Conservation (phyloP, 2,888 invertebrate genomes). For the Plagodis pulveraria region DNA sequence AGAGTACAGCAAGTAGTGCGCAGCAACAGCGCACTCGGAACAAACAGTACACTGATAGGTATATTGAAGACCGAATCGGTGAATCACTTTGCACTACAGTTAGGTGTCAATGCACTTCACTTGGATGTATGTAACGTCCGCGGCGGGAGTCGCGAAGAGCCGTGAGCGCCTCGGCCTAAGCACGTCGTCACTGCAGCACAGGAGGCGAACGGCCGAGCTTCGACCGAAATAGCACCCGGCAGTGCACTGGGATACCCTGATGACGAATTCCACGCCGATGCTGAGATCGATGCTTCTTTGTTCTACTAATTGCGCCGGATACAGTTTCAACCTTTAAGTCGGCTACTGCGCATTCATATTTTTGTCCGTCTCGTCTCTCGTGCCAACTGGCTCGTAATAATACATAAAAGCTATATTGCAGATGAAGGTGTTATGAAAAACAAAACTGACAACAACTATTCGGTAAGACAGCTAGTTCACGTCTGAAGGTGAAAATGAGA, state of each 20-base stretch:
- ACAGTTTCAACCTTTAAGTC: constrained; percentile 38
- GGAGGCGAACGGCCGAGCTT: constrained; percentile 75
- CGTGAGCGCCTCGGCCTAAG: constrained; percentile 68
- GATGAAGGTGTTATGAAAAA: constrained; percentile 4
- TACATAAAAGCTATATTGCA: constrained; percentile 3
- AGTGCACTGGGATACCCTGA: constrained; percentile 75
- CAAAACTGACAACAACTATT: constrained; percentile 40
- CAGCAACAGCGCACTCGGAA: constrained; percentile 69
- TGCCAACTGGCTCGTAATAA: constrained; percentile 16
- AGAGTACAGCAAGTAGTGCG: constrained; percentile 50
- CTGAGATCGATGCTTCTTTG: constrained; percentile 57
- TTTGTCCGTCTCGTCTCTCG: neutral
- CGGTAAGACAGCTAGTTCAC: constrained; percentile 48
- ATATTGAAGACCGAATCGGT: constrained; percentile 62
- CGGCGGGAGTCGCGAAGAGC: constrained; percentile 58
- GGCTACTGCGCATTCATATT: constrained; percentile 1
- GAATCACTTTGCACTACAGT: constrained; percentile 75
- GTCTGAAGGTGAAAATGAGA: constrained; percentile 75
- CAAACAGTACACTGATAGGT: constrained; percentile 62
- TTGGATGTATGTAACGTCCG: constrained; percentile 54
- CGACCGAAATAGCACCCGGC: constrained; percentile 82
- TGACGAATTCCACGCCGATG: constrained; percentile 64
- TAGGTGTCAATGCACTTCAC: constrained; percentile 83
- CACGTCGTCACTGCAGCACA: constrained; percentile 64
- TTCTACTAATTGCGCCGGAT: constrained; percentile 48